A percentile compares a stretch with the other conserved stretches of the same genome.
Evolutionary conservation across 2,888 invertebrate species (phyloP).

Genomic region (Trypoxylon attenuatum): DNA sequence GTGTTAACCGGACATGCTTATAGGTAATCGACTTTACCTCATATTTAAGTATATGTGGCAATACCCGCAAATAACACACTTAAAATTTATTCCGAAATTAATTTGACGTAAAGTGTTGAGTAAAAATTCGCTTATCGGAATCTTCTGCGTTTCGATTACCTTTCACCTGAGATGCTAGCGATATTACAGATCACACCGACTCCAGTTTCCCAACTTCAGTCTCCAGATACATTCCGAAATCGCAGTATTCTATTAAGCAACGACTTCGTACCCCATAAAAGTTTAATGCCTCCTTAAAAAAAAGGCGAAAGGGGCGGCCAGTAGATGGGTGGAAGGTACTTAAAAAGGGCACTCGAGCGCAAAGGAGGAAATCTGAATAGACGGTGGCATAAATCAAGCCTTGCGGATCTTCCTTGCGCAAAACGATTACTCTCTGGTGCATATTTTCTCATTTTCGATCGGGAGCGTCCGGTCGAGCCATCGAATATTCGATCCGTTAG

Average conservation of each 20-base stretch:
- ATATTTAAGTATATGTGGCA: too few species aligned
- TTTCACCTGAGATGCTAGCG: too few species aligned
- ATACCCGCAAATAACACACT: too few species aligned
- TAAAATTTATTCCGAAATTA: too few species aligned
- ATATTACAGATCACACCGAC: too few species aligned
- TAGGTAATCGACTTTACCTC: too few species aligned
- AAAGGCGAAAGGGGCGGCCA: background rate
- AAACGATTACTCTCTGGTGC: background rate
- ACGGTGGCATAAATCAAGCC: background rate
- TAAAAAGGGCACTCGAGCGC: background rate
- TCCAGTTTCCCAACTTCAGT: too few species aligned
- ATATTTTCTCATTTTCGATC: conserved; percentile 2
- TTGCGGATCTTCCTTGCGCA: background rate
- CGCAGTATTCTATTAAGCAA: background rate
- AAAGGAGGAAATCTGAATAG: background rate
- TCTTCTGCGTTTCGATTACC: too few species aligned
- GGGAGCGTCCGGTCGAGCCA: background rate
- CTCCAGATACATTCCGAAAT: too few species aligned
- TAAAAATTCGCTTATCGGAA: too few species aligned
- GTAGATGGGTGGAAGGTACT: background rate
- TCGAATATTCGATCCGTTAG: conserved; percentile 35
- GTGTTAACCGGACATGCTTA: too few species aligned
- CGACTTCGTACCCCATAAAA: background rate
- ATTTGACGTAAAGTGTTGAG: too few species aligned
- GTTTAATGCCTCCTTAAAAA: background rate